Evolutionary conservation across 2,797 vertebrate species (phyloP).

Genomic region (Amblyopsis hoosieri): DNA sequence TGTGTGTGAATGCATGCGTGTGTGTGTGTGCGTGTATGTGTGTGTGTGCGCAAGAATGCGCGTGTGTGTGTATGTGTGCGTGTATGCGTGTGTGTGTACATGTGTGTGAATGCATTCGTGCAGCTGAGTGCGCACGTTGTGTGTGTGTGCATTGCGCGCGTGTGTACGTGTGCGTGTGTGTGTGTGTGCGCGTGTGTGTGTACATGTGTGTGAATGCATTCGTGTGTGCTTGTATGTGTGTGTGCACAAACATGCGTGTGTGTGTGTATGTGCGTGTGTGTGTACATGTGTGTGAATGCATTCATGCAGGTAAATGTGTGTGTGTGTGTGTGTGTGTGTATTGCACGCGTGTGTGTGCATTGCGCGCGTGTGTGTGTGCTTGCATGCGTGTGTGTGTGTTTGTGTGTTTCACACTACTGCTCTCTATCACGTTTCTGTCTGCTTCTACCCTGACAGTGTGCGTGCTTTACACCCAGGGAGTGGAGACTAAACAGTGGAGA

Average conservation of each 20-base stretch:
- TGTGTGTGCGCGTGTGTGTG: background rate
- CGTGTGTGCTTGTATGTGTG: background rate
- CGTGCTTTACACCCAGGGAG: slow-evolving; percentile 91
- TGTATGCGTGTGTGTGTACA: too few species aligned
- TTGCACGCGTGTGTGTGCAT: background rate
- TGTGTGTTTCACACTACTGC: background rate
- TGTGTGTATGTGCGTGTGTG: background rate
- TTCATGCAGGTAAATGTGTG: too few species aligned
- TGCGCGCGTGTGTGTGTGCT: background rate
- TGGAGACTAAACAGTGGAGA: slow-evolving; percentile 93
- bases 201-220: background rate
- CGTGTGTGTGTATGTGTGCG: background rate
- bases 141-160: background rate
- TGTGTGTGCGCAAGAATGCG: background rate
- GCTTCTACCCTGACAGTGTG: slow-evolving; percentile 81
- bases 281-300: background rate
- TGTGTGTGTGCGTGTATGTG: background rate
- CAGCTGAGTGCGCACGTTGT: too few species aligned
- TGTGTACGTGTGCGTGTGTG: background rate
- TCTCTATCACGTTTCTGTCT: slow-evolving; percentile 11
- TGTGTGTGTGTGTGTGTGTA: background rate
- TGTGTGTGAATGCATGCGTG: too few species aligned
- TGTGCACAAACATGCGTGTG: too few species aligned
- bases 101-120: too few species aligned
- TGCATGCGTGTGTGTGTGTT: background rate